phyloP scores from a whole-genome alignment of 2,888 invertebrate species.

The Aphodius sticticus region DNA sequence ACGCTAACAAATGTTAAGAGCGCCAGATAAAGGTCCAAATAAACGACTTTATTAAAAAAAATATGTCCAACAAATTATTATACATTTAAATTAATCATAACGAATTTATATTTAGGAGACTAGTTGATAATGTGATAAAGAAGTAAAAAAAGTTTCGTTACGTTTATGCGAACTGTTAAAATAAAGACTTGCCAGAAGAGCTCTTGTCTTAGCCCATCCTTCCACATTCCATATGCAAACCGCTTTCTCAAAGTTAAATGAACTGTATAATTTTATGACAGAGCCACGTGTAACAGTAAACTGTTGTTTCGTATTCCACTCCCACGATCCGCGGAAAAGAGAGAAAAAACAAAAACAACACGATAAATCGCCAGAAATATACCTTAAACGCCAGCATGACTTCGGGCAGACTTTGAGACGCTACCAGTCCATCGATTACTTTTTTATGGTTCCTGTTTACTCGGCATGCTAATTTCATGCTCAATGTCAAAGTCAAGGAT shows the following conservation, averaged over 20 bases:
- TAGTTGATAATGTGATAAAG: background rate
- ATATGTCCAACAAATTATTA: too few species aligned
- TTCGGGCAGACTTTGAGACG: background rate
- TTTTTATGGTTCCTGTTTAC: background rate
- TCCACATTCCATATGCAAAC: constrained; percentile 4
- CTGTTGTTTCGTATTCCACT: background rate
- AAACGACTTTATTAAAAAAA: too few species aligned
- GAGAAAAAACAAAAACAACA: background rate
- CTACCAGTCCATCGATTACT: background rate
- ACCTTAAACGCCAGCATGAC: background rate
- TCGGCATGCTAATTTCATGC: background rate
- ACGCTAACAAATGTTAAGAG: too few species aligned
- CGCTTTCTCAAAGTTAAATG: background rate
- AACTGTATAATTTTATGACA: background rate
- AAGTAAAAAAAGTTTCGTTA: background rate
- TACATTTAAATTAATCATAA: too few species aligned
- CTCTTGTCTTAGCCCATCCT: background rate
- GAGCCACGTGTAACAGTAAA: background rate
- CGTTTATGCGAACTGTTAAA: background rate
- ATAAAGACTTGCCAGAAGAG: background rate
- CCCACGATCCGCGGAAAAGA: background rate
- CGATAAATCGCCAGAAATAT: background rate
- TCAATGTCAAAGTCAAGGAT: constrained; percentile 4
- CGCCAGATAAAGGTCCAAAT: too few species aligned
- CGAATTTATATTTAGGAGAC: background rate